A percentile compares a stretch with the other conserved stretches of the same genome.
phyloP scores from a whole-genome alignment of 2,888 invertebrate species.

The Platycheirus rosarum region DNA sequence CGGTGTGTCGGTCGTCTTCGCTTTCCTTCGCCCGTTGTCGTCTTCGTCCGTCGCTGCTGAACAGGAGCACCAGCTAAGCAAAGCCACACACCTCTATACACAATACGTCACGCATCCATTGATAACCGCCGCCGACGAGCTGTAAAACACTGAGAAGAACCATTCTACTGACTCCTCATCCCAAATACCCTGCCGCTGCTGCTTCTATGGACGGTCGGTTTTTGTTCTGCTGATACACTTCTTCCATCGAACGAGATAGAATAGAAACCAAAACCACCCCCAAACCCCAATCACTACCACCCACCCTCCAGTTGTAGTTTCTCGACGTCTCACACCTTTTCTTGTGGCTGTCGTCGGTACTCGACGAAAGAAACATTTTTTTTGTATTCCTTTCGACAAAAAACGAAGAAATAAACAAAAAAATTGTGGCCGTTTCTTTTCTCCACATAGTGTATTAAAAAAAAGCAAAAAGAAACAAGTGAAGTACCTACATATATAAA shows the following conservation, averaged over 20 bases:
- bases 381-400: constrained; percentile 51
- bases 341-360: constrained; percentile 52
- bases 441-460: constrained; percentile 38
- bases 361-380: constrained; percentile 61
- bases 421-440: constrained; percentile 51
- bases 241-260: constrained; percentile 53
- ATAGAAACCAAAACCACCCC: constrained; percentile 67
- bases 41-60: constrained; percentile 47
- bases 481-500: constrained; percentile 33
- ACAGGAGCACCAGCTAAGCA: constrained; percentile 65
- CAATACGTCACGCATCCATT: constrained; percentile 76
- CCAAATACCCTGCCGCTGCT: constrained; percentile 42
- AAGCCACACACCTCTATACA: constrained; percentile 74
- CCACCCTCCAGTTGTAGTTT: constrained; percentile 37
- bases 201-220: constrained; percentile 35
- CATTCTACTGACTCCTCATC: constrained; percentile 48
- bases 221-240: constrained; percentile 50
- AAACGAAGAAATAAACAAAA: constrained; percentile 71
- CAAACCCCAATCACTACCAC: constrained; percentile 52
- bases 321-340: constrained; percentile 61
- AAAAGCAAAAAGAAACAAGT: constrained; percentile 52
- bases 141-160: constrained; percentile 28
- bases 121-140: constrained; percentile 73
- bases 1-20: constrained; percentile 10
- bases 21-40: constrained; percentile 2